These are phyloP conservation scores for Blomia tropicalis DNA, from an alignment of 2,888 invertebrate species.

Conservation along the genomic window DNA sequence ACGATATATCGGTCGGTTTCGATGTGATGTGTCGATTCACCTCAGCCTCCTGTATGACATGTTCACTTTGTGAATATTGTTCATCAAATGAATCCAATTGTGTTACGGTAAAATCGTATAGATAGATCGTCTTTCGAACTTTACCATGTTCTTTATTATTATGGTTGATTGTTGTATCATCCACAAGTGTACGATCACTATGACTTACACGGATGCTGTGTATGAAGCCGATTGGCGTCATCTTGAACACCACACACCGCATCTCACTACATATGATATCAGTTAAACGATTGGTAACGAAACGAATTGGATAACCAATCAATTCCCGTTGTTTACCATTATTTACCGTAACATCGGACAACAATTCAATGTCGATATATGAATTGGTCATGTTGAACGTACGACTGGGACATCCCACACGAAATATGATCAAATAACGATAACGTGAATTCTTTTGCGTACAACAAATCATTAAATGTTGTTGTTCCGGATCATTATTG, in stretches of 20 bases:
- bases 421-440: neutral
- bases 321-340: neutral
- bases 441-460: neutral
- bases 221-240: neutral
- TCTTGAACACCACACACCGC: neutral
- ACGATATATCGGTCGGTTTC: neutral
- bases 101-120: neutral
- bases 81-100: neutral
- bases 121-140: neutral
- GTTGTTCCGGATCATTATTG: neutral
- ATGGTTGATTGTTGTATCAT: neutral
- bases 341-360: neutral
- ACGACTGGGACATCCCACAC: constrained; percentile 1
- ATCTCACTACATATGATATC: constrained; percentile 4
- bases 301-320: neutral
- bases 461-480: neutral
- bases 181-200: neutral
- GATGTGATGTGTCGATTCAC: neutral
- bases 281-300: neutral
- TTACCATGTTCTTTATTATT: neutral
- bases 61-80: too few species aligned
- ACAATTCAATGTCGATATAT: neutral
- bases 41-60: neutral
- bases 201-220: neutral
- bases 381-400: neutral